Percentiles rank a stretch among this genome's conserved stretches.
phyloP scores from a whole-genome alignment of 2,888 invertebrate species.

The Aporophyla lueneburgensis region DNA sequence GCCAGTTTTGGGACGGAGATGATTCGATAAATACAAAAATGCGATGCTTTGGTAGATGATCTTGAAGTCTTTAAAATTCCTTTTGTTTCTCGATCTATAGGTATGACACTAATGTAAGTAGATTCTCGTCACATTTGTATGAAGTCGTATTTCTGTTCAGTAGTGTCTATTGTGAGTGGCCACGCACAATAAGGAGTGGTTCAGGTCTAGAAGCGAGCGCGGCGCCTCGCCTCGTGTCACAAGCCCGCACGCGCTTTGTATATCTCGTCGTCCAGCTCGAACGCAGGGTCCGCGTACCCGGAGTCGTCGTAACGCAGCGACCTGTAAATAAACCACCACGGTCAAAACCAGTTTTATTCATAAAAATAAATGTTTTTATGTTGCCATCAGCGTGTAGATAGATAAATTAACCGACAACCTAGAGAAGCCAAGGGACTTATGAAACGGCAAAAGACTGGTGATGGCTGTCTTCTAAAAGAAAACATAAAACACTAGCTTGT shows the following conservation, averaged over 20 bases:
- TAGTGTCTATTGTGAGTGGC: background rate
- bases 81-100: background rate
- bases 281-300: slow-evolving; percentile 93
- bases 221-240: slow-evolving; percentile 87
- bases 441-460: background rate
- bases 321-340: slow-evolving; percentile 74
- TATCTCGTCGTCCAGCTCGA: slow-evolving; percentile 93
- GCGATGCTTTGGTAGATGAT: background rate
- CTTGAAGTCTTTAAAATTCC: background rate
- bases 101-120: background rate
- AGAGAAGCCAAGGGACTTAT: background rate
- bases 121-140: background rate
- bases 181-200: slow-evolving; percentile 12
- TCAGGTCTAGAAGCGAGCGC: slow-evolving; percentile 83
- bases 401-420: background rate
- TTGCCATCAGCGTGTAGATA: background rate
- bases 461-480: background rate
- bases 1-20: background rate
- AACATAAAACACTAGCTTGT: too few relatives aligned
- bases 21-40: background rate
- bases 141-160: slow-evolving; percentile 8
- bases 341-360: background rate
- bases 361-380: background rate
- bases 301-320: slow-evolving; percentile 93
- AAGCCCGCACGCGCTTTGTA: slow-evolving; percentile 92